These are phyloP conservation scores for Myopa tessellatipennis DNA, from an alignment of 2,888 invertebrate genomes.

Conservation along the genomic window DNA sequence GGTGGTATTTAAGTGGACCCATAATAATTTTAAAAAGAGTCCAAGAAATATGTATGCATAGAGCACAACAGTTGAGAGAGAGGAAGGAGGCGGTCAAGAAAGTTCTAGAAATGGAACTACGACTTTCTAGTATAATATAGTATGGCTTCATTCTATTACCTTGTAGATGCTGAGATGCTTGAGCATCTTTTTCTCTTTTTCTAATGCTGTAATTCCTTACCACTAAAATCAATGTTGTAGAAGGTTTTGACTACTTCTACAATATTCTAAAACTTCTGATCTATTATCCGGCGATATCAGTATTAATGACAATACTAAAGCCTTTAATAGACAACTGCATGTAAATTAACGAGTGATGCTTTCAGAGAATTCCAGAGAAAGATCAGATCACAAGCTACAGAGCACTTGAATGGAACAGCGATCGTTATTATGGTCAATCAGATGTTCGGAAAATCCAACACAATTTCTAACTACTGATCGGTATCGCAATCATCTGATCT, in stretches of 20 bases:
- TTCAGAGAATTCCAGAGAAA: background rate
- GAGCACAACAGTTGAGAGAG: background rate
- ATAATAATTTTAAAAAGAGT: background rate
- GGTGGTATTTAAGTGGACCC: constrained; percentile 10
- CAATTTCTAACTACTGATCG: background rate
- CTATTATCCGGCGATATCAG: background rate
- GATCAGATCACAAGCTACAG: background rate
- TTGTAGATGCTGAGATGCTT: background rate
- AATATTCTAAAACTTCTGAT: constrained; percentile 5
- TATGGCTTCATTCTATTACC: background rate
- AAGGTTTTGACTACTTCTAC: background rate
- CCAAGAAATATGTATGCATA: background rate
- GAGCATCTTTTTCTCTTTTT: background rate
- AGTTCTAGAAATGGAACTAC: background rate
- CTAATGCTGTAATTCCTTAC: constrained; percentile 9
- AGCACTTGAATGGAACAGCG: too few relatives aligned
- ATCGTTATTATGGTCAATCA: background rate
- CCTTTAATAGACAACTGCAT: constrained; percentile 1
- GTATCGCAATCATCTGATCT: background rate
- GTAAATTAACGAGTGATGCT: background rate
- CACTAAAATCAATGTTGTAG: constrained; percentile 12
- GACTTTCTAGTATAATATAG: background rate
- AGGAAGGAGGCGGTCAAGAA: background rate
- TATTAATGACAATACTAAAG: constrained; percentile 27
- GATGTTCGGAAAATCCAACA: background rate